A percentile compares a stretch with the other conserved stretches of the same genome.
These are phyloP conservation scores for Platyscapa corneri DNA, from an alignment of 1,140 invertebrate genomes.

Conservation along the genomic window DNA sequence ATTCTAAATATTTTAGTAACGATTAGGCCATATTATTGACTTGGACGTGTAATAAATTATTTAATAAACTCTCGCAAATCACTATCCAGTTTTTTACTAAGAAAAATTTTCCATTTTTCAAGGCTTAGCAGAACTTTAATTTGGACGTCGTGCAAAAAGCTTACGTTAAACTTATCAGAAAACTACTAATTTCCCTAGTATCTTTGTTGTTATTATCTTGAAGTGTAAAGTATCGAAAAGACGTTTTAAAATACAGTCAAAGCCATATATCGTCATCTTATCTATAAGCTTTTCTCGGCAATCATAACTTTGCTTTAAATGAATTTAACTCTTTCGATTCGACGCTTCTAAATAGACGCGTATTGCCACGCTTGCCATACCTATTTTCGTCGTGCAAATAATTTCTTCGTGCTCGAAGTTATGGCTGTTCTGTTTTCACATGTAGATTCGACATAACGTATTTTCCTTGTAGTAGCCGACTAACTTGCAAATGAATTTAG, in stretches of 20 bases:
- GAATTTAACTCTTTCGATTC: conserved; percentile 31
- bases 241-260: conserved; percentile 8
- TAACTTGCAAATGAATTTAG: conserved; percentile 20
- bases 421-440: conserved; percentile 40
- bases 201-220: background rate
- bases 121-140: background rate
- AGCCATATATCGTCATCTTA: background rate
- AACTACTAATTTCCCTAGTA: background rate
- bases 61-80: background rate
- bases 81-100: background rate
- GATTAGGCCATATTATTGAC: background rate
- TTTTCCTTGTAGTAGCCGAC: conserved; percentile 17
- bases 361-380: conserved; percentile 4
- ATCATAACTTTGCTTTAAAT: conserved; percentile 19
- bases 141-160: background rate
- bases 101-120: background rate
- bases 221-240: background rate
- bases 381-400: conserved; percentile 46
- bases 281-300: background rate
- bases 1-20: background rate
- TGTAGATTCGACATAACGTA: conserved; percentile 32
- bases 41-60: background rate
- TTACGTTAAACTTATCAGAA: background rate
- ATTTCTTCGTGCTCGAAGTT: conserved; percentile 37
- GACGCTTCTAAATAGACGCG: conserved; percentile 13